A percentile compares a stretch with the other conserved stretches of the same genome.
Conservation (phyloP, 2,113 vertebrate species). For the Catharus fuscescens region DNA sequence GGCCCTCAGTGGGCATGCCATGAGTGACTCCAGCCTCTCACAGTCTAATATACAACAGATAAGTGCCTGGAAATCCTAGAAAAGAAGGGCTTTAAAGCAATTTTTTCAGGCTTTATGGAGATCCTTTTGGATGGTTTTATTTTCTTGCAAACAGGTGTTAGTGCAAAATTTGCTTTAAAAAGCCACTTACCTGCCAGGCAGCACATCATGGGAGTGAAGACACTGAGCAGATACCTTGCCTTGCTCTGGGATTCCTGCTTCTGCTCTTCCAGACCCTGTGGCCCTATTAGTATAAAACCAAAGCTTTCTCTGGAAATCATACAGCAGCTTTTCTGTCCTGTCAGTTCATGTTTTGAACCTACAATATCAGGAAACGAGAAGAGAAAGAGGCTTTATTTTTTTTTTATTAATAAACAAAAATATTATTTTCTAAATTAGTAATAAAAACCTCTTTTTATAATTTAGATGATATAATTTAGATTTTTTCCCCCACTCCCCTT, state of each 20-base stretch:
- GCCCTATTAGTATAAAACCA: neutral
- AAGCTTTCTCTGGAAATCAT: neutral
- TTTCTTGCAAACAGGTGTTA: neutral
- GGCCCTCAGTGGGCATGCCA: neutral
- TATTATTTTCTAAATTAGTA: neutral
- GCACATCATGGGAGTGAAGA: fast-evolving
- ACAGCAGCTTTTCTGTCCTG: neutral
- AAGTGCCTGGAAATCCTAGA: neutral
- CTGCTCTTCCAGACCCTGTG: neutral
- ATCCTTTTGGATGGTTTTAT: neutral
- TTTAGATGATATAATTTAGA: neutral
- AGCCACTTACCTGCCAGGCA: neutral
- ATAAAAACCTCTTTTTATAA: neutral
- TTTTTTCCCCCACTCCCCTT: neutral
- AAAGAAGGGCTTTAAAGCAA: neutral
- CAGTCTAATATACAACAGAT: neutral
- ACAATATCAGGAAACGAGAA: neutral
- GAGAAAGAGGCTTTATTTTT: neutral
- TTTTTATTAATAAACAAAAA: neutral
- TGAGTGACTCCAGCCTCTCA: neutral
- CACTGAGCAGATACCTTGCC: neutral
- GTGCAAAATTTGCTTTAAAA: neutral
- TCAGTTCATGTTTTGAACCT: neutral
- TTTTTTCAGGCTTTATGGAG: neutral
- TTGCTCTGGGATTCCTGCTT: neutral